Evolutionary conservation across 37 sponge, comb jelly and placozoan species (phyloP), one percentile per base, ranked within the genome.

Genomic region (Dysidea cf. avara): DNA sequence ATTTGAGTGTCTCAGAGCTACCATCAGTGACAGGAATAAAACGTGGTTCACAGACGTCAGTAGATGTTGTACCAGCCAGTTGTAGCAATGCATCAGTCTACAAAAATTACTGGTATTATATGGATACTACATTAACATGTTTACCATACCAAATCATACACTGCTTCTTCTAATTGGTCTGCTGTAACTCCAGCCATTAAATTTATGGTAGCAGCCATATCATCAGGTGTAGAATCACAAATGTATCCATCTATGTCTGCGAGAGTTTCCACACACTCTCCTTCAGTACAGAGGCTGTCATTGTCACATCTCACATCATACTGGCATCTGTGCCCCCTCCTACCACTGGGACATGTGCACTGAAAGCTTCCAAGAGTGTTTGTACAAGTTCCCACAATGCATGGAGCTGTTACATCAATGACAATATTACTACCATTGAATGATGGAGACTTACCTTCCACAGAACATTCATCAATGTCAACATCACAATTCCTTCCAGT

Each of bases 391-490:
- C 46, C 62, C 7, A 30, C 75, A 61, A 56, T 33, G 38, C 74
- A 73, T 28, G 54, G 34, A 33, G 33, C 74, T 73, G 9, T 43
- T n/a, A n/a, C n/a, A n/a, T n/a, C n/a, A n/a, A n/a, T n/a, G n/a
- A n/a, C n/a, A n/a, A n/a, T n/a, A n/a, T n/a, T n/a, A n/a, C n/a
- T n/a, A n/a, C n/a, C n/a, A n/a, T n/a, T n/a, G n/a, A n/a, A n/a
- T n/a, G n/a, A n/a, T n/a, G n/a, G n/a, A n/a, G n/a, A n/a, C n/a
- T 35, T 61, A 74, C 75, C 61, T 61, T 38, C 31, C 60, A 18
- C 14, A 36, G 30, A 17, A 61, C 75, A 74, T 26, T 60, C 60
- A 25, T 74, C 50, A 1, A 61, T 11, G 0, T 35, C 50, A 33
- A n/a, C 12, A n/a, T 61, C 26, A 18, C 75, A 74, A 28, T 20